Evolutionary conservation across 1,140 invertebrate genomes (phyloP).

Genomic region (Drosophila yakuba): DNA sequence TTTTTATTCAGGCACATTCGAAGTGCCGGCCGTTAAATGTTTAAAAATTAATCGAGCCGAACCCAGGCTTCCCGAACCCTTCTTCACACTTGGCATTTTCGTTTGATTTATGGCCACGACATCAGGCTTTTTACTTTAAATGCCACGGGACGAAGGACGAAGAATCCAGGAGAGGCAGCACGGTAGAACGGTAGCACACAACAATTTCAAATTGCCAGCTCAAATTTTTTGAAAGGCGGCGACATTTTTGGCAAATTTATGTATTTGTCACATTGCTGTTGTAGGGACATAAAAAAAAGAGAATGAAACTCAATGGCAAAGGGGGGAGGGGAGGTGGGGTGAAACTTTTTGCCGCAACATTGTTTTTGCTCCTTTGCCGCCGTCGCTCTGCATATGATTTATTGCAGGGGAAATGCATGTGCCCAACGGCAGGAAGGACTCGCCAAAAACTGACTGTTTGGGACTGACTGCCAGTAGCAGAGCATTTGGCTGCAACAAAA

Average conservation of each 20-base stretch:
- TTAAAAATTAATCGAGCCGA: conserved; percentile 64
- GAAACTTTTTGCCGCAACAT: conserved; percentile 73
- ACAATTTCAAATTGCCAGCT: conserved; percentile 80
- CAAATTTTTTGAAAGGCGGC: conserved; percentile 82
- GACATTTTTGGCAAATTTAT: conserved; percentile 84
- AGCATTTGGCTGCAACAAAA: conserved; percentile 79
- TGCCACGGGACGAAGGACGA: conserved; percentile 33
- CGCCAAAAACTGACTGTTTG: conserved; percentile 20
- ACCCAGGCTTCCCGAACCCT: neutral
- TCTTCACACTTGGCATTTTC: conserved; percentile 31
- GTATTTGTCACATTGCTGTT: conserved; percentile 77
- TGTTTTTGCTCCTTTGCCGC: conserved; percentile 73
- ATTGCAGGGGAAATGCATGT: conserved; percentile 77
- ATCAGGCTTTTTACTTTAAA: conserved; percentile 64
- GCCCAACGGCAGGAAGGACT: conserved; percentile 31
- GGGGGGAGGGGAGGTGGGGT: neutral
- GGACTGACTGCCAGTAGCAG: conserved; percentile 54
- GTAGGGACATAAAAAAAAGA: conserved; percentile 45
- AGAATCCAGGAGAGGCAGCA: neutral
- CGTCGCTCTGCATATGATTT: conserved; percentile 81
- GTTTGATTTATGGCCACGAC: conserved; percentile 66
- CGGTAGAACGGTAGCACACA: conserved; percentile 18
- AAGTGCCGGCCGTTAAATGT: conserved; percentile 40
- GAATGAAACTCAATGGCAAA: conserved; percentile 21
- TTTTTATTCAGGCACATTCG: neutral